Percentiles rank a stretch among this genome's conserved stretches.
Evolutionary conservation across 2,113 vertebrate genomes (phyloP).

Genomic region (Amphiprion ocellaris): DNA sequence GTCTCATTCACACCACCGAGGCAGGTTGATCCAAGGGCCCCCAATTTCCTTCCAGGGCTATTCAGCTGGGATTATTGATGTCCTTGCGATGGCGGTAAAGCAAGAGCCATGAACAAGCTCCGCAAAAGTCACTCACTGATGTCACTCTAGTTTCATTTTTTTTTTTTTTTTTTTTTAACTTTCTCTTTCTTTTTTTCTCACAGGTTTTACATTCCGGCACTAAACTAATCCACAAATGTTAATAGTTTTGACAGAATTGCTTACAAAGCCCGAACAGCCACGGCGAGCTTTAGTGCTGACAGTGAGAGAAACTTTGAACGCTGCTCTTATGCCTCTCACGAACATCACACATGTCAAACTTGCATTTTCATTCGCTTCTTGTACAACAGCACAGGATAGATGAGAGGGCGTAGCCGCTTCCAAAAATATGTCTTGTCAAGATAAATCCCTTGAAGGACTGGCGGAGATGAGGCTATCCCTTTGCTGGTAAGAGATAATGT

Average conservation of each 20-base stretch:
- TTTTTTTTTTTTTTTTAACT: background rate
- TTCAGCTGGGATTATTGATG: slow-evolving; percentile 43
- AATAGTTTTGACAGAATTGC: slow-evolving; percentile 81
- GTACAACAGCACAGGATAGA: slow-evolving; percentile 12
- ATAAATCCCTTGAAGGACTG: slow-evolving; percentile 45
- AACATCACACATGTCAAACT: slow-evolving; percentile 65
- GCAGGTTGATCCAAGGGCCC: slow-evolving; percentile 45
- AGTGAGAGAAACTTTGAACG: slow-evolving; percentile 59
- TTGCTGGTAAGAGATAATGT: slow-evolving; percentile 9
- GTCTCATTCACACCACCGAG: slow-evolving; percentile 18
- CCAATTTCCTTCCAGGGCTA: slow-evolving; percentile 29
- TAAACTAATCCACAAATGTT: slow-evolving; percentile 74
- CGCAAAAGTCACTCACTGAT: slow-evolving; percentile 19
- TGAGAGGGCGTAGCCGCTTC: slow-evolving; percentile 17
- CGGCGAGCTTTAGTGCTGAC: slow-evolving; percentile 67
- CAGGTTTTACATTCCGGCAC: slow-evolving; percentile 31
- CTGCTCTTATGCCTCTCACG: slow-evolving; percentile 53
- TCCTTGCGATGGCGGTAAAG: slow-evolving; percentile 49
- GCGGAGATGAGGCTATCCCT: slow-evolving; percentile 4
- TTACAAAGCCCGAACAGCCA: slow-evolving; percentile 65
- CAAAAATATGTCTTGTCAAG: slow-evolving; percentile 58
- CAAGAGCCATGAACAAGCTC: slow-evolving; percentile 28
- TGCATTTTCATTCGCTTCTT: slow-evolving; percentile 57
- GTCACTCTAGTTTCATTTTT: background rate
- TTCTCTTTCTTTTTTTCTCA: background rate